Base-by-base conservation (phyloP, 2,888 invertebrate genomes). In the Eueremaeus valkanovi region DNA sequence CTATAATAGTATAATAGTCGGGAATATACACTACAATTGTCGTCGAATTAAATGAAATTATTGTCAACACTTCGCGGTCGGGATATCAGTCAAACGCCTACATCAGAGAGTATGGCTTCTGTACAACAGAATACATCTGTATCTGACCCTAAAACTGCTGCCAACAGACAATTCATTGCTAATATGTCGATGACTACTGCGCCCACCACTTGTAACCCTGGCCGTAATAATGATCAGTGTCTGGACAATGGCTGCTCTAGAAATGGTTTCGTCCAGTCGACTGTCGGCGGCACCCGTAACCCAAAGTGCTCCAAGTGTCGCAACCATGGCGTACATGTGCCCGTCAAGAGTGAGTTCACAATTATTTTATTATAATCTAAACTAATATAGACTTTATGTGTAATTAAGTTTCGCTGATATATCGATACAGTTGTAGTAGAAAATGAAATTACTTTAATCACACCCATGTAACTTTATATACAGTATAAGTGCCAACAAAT, bases 271-370 rank as follows among this genome's bases (percentile, higher is more conserved):
- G 9, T 24, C 3, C 58, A 58, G 58, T 58, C 58, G 27, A 58
- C 58, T 6, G 51, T 51, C 16, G 51, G 51, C 21, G 27, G 58
- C 9, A 68, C 74, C 31, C 70, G 74, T 21, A 63, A 74, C 42
- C 74, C 74, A 18, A 74, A 74, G 40, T 74, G 74, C 40, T 74
- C 74, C 18, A 74, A 74, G 27, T 74, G 74, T 74, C 74, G 74
- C 11, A 74, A 74, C 33, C 74, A 74, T 70, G 74, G 74, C 29
- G 9, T 29, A 45, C 70, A 66, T 24, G 66, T 74, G 1, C 66
- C 74, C 3, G 74, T 74, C 3, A 74, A 74, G 55, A 74, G 74
- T 74, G 66, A 74, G 74, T 74, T 21, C 8, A n/a, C 18, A 6
- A 11, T 51, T 51, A 11, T 5, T 5, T 51, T 40, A 9, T 40